Evolutionary conservation across 2,888 invertebrate genomes (phyloP).

Genomic region (Ophraella communa): DNA sequence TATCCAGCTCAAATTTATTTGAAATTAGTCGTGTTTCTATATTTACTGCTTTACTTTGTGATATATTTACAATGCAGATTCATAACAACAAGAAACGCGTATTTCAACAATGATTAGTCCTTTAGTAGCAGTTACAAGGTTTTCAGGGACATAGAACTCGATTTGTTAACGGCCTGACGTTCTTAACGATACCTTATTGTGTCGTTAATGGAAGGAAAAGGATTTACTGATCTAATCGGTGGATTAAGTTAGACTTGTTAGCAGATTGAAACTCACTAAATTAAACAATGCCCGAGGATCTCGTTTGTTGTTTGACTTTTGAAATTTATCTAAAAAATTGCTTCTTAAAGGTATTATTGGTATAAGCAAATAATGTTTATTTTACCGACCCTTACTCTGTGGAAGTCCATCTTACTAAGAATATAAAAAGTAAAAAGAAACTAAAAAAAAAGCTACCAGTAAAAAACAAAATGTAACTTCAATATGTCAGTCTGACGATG

Average conservation of each 20-base stretch:
- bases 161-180: constrained; percentile 50
- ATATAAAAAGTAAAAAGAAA: no score
- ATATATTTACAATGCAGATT: not conserved
- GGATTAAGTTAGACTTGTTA: constrained; percentile 51
- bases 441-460: no score
- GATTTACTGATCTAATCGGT: constrained; percentile 53
- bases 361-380: no score
- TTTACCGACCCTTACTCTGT: no score
- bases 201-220: constrained; percentile 47
- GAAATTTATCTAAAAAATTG: not conserved
- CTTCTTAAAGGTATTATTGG: not conserved
- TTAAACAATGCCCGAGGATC: constrained; percentile 11
- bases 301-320: not conserved
- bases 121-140: constrained; percentile 34
- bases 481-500: no score
- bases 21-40: not conserved
- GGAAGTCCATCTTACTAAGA: no score
- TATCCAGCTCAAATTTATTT: not conserved
- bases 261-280: constrained; percentile 41
- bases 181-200: constrained; percentile 54
- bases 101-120: constrained; percentile 50
- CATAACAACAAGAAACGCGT: constrained; percentile 33
- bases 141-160: constrained; percentile 43
- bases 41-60: not conserved
- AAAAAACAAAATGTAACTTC: no score